A percentile compares a stretch with the other conserved stretches of the same genome.
Evolutionary conservation across 2,113 vertebrate species (phyloP).

Genomic region (Forbesichthys agassizii): DNA sequence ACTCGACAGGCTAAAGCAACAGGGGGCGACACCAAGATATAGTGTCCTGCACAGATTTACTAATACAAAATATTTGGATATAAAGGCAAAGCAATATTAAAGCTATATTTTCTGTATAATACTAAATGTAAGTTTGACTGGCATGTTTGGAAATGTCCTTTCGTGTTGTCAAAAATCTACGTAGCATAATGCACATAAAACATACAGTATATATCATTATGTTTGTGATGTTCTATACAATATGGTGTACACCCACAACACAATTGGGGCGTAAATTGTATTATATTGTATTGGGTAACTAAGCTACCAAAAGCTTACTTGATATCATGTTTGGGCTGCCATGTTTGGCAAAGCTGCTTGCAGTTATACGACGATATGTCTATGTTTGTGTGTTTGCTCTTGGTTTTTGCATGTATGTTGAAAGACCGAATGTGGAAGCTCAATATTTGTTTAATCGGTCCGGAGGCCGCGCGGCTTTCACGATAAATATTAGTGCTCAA

Average conservation of each 20-base stretch:
- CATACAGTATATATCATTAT: no score
- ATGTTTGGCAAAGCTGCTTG: constrained; percentile 28
- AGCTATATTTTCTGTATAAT: no score
- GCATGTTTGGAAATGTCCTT: no score
- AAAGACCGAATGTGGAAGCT: constrained; percentile 47
- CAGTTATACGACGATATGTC: constrained; percentile 8
- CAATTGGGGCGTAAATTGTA: neutral
- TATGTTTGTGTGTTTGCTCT: constrained; percentile 43
- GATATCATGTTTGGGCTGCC: constrained; percentile 18
- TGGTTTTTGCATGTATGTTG: constrained; percentile 52
- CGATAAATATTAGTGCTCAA: constrained; percentile 70
- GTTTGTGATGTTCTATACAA: no score
- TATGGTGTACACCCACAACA: neutral
- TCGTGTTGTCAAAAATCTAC: no score
- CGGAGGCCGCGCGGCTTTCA: constrained; percentile 57
- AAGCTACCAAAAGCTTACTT: neutral
- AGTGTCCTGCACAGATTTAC: neutral
- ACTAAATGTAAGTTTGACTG: no score
- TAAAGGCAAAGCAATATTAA: neutral
- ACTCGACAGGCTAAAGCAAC: no score
- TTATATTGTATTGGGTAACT: neutral
- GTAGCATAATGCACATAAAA: no score
- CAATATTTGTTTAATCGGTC: constrained; percentile 63
- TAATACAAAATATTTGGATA: neutral
- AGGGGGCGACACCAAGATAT: neutral